phyloP scores from a whole-genome alignment of 2,888 invertebrate genomes.

The Amiota communis region DNA sequence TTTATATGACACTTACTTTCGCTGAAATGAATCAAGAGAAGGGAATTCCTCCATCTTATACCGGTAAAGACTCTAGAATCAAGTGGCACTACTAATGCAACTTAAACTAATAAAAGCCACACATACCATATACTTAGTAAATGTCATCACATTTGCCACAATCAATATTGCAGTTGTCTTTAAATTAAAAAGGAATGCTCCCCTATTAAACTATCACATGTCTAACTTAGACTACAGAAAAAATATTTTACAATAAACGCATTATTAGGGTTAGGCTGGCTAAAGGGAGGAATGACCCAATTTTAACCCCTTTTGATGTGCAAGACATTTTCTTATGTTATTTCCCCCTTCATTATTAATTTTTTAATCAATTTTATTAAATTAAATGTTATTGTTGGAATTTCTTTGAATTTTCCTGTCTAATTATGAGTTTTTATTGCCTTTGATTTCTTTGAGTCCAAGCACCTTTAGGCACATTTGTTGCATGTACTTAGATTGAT shows the following conservation, averaged over 20 bases:
- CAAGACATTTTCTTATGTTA: neutral
- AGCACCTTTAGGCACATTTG: neutral
- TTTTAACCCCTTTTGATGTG: constrained; percentile 32
- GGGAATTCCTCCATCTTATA: too few relatives aligned
- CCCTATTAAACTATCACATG: neutral
- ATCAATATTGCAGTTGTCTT: constrained; percentile 8
- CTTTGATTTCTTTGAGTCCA: neutral
- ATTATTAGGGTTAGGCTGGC: neutral
- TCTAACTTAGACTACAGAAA: too few relatives aligned
- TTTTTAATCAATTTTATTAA: neutral
- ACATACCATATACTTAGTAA: too few relatives aligned
- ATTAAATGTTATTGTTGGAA: neutral
- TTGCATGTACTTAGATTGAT: constrained; percentile 56
- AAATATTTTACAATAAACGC: too few relatives aligned
- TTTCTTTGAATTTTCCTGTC: too few relatives aligned
- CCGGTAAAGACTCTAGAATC: too few relatives aligned
- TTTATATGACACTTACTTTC: too few relatives aligned
- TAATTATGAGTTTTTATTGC: neutral
- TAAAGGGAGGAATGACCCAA: constrained; percentile 30
- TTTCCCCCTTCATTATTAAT: neutral
- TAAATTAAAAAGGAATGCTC: too few relatives aligned
- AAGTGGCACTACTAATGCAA: too few relatives aligned
- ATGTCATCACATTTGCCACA: too few relatives aligned
- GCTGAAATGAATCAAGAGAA: too few relatives aligned
- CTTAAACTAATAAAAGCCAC: too few relatives aligned